Base-by-base conservation (phyloP, 2,888 invertebrate genomes). In the Idaea biselata region DNA sequence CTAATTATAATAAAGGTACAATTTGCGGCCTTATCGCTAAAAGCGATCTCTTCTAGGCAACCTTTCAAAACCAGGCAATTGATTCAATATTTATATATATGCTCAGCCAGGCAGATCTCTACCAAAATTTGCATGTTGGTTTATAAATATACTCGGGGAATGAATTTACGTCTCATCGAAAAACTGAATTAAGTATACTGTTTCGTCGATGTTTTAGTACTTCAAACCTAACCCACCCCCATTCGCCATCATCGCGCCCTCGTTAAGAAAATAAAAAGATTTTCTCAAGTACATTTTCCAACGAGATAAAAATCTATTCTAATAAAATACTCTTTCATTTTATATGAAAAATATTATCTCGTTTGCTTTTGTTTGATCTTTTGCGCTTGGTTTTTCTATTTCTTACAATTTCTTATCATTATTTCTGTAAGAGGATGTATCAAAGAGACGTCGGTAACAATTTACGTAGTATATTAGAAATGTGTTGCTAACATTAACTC, bases 301-400 rank as follows among this genome's bases (percentile, higher is more conserved):
- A 44, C 11, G 11, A 11, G 11, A 44, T 44, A 44, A 44, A 44
- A 44, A 44, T 44, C 44, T 14, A 14, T 44, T 44, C 11, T 44
- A 44, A 44, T 14, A 44, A 44, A 33, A 44, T 44, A 44, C 11
- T 44, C 44, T 44, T 44, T 44, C 44, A 11, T 44, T 18, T 56
- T 16, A 16, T 56, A 56, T 18, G 11, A 56, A 56, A 18, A 56
- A 56, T 56, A 56, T 56, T 18, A 18, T 18, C 56, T 56, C 56
- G 56, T 56, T 18, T 56, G 8, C 18, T 56, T n/a, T 18, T 56
- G 18, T 56, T 56, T 58, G 18, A 17, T 17, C 58, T 58, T 58
- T 31, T 18, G 17, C 25, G 18, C 18, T 58, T 58, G 18, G 18
- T 17, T 58, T 58, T 58, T 31, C 16, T 56, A 56, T 14, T 56